Conservation (phyloP, 1,140 invertebrate genomes). For the Agrilus planipennis region DNA sequence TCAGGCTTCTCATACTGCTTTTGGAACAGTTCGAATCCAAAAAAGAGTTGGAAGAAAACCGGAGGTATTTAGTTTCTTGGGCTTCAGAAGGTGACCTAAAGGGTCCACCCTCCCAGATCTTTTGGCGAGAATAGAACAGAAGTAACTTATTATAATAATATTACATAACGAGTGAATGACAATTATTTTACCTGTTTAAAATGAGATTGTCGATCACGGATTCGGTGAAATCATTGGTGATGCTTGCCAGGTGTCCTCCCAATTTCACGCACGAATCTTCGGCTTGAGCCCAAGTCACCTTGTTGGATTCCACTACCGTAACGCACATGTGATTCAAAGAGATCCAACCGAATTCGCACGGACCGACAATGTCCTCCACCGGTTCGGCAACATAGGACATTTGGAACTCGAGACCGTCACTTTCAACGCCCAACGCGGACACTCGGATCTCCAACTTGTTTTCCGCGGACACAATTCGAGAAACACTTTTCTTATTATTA, state of each 20-base stretch:
- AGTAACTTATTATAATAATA: too few species aligned
- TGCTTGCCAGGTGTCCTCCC: conserved; percentile 52
- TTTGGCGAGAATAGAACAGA: too few species aligned
- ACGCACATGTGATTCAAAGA: conserved; percentile 46
- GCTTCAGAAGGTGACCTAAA: too few species aligned
- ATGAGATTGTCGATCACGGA: conserved; percentile 45
- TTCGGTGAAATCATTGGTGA: conserved; percentile 48
- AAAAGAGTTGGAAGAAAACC: too few species aligned
- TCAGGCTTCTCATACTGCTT: too few species aligned
- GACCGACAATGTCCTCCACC: conserved; percentile 40
- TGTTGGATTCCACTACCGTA: conserved; percentile 41
- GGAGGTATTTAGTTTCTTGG: too few species aligned
- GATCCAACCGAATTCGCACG: conserved; percentile 54
- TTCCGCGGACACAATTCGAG: too few species aligned
- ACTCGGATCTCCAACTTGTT: conserved; percentile 39
- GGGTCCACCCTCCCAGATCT: too few species aligned
- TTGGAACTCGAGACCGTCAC: conserved; percentile 27
- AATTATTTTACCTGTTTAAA: conserved; percentile 48
- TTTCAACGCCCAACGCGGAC: conserved; percentile 25
- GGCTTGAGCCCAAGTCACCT: conserved; percentile 48
- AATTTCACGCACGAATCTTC: conserved; percentile 47
- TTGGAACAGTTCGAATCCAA: too few species aligned
- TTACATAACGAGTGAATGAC: too few species aligned
- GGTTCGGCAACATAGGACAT: conserved; percentile 38
- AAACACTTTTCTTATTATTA: conserved; percentile 42